Percentiles rank a stretch among this genome's conserved stretches.
phyloP scores from a whole-genome alignment of 2,113 vertebrate genomes.

The Guaruba guarouba region DNA sequence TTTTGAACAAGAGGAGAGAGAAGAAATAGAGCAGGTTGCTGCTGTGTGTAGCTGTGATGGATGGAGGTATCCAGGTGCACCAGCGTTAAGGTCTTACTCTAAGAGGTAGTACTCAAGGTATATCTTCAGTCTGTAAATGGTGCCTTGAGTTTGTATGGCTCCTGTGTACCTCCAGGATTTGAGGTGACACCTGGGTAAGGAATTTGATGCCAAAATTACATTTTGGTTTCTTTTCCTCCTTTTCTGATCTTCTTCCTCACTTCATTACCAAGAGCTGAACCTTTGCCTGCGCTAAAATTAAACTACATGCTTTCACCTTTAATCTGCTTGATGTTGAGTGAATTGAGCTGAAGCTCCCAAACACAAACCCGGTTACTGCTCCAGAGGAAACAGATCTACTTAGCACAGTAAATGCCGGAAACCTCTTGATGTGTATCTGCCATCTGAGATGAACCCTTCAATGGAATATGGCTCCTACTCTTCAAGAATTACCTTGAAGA shows the following conservation, averaged over 20 bases:
- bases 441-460: neutral
- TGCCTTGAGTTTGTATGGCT: neutral
- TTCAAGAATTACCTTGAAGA: neutral
- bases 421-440: neutral
- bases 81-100: neutral
- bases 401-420: neutral
- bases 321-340: neutral
- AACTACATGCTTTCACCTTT: slow-evolving; percentile 14
- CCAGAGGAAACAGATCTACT: neutral
- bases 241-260: neutral
- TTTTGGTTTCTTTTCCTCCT: neutral
- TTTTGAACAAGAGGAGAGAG: neutral
- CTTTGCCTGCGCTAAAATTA: neutral
- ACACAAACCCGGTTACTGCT: neutral
- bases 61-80: neutral
- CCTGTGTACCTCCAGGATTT: rapidly evolving
- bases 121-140: neutral
- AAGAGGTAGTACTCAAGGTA: neutral
- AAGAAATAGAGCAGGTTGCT: neutral
- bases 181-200: neutral
- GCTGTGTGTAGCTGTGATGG: neutral
- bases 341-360: neutral
- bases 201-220: neutral
- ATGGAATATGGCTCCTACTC: neutral
- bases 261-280: neutral